Conservation (phyloP, 2,888 invertebrate genomes). For the Drosophila austrosaltans region DNA sequence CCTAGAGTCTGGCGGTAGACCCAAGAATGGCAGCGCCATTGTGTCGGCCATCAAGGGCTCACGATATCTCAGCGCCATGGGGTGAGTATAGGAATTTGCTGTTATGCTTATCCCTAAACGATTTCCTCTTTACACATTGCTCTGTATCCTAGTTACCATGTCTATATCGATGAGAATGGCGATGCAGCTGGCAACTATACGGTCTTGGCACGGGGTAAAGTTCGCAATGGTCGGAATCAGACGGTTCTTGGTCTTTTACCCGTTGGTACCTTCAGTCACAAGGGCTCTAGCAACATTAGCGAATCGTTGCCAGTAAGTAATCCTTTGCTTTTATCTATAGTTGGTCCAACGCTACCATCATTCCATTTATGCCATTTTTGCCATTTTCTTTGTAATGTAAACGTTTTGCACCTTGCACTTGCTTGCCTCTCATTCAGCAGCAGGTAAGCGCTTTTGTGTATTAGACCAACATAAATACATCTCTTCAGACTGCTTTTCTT, state of each 20-base stretch:
- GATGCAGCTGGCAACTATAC: conserved; percentile 98
- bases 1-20: conserved; percentile 87
- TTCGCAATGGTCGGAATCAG: conserved; percentile 80
- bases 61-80: conserved; percentile 93
- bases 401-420: conserved; percentile 27
- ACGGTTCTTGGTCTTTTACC: conserved; percentile 89
- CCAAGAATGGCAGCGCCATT: conserved; percentile 92
- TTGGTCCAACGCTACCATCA: not conserved
- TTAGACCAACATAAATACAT: conserved; percentile 14
- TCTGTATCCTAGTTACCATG: conserved; percentile 88
- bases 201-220: conserved; percentile 86
- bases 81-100: conserved; percentile 85
- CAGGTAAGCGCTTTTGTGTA: conserved; percentile 65
- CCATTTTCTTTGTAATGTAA: conserved; percentile 29
- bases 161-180: conserved; percentile 95
- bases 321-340: not conserved
- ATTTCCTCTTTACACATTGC: not conserved
- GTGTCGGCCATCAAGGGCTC: conserved; percentile 90
- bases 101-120: not conserved
- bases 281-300: conserved; percentile 84
- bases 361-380: not conserved
- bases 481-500: not conserved
- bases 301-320: conserved; percentile 90
- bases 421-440: conserved; percentile 47
- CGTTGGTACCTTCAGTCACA: conserved; percentile 88